Evolutionary conservation across 2,888 invertebrate species (phyloP), one percentile per base, ranked within the genome.

Genomic region (Glaucopsyche alexis): DNA sequence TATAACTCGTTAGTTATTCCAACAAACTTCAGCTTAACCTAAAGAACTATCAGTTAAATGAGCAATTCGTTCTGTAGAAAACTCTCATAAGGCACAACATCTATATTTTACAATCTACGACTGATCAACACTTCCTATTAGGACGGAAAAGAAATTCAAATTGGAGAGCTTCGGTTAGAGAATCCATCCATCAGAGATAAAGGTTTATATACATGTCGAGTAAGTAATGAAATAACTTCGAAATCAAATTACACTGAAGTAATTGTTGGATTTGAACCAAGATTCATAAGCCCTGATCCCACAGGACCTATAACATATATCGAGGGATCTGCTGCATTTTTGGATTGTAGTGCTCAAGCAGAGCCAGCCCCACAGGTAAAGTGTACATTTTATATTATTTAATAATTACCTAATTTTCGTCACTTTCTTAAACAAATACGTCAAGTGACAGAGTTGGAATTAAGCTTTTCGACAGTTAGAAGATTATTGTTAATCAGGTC

Each of bases 321-420:
- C 7, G 74, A 71, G 66, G 73, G 67, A 40, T 42, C 71, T n/a
- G 13, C 7, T 45, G 64, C 42, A n/a, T n/a, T n/a, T 13, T 72
- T 75, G 16, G 72, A 72, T 42, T 75, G 75, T 50, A 50, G 60
- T 45, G 75, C 75, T 38, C 65, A 49, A 42, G 75, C 74, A 2
- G 13, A 45, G 5, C 75, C 75, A 47, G n/a, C 38, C 2, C 72
- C 75, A 8, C 55, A 9, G 7, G 75, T 75, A 67, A 74, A 50
- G 16, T 42, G 14, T 55, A 11, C 2, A 3, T 29, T 66, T 67
- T 19, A 50, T 55, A n/a, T n/a, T n/a, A n/a, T n/a, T n/a, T n/a
- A 16, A 16, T 52, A 16, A 19, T 55, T 55, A 16, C 0, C 7
- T 7, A 9, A 66, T 16, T n/a, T 42, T 66, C 7, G 40, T n/a